Base-by-base conservation (phyloP, 1,140 invertebrate species). In the Lepidostoma basale region DNA sequence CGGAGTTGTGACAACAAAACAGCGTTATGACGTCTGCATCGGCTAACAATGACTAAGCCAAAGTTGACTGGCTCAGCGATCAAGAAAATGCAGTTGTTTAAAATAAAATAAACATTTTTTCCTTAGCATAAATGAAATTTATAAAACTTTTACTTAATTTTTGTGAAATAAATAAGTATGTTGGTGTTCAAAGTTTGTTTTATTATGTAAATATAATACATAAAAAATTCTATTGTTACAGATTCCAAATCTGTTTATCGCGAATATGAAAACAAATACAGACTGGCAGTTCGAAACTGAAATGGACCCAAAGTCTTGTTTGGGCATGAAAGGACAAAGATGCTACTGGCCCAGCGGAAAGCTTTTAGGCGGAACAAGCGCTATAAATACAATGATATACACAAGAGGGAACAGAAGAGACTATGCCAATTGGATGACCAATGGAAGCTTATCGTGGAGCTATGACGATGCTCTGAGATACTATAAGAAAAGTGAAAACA, bases 321-420 rank as follows among this genome's bases (percentile, higher is more conserved):
- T 75, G 60, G 75, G 74, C 25, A 76, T 78, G 58, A 77, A 25
- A 47, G 59, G 69, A 26, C 67, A 79, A 67, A 73, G 76, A 63
- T 85, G 83, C 67, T 73, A 77, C 16, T 86, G 83, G 82, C 83
- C 86, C 2, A 77, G 83, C 69, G 86, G 85, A 8, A 86, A 85
- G 73, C 81, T 81, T 1, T 66, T 87, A 22, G 90, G 90, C 5
- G 90, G 89, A 3, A 82, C 82, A 22, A 87, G 85, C 16, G 85
- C 85, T 16, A 81, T 89, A 18, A 90, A 91, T 76, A 86, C 79
- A 30, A 89, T 90, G 87, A 84, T 88, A 6, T 90, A 90, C 73
- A 81, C 88, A 1, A 77, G 89, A 70, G 90, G 89, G 1, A 88
- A 78, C 45, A 75, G 73, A 26, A 64, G 76, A 12, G 91, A 93